These are phyloP conservation scores for Accipiter virgatus DNA, from an alignment of 2,113 vertebrate species.

Conservation along the genomic window DNA sequence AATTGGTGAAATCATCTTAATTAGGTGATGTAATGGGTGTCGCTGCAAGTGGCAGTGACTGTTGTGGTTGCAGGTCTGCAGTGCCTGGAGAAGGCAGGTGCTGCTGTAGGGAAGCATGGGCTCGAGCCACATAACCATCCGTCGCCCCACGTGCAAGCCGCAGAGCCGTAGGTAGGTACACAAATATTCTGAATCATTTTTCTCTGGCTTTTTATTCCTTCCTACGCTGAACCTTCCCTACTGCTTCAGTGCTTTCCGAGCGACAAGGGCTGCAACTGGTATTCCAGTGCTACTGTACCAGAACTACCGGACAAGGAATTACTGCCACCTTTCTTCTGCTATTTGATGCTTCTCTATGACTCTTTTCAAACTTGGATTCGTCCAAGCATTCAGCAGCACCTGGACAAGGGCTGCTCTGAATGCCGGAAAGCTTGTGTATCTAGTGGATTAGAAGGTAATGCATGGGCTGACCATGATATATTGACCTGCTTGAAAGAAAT, in stretches of 20 bases:
- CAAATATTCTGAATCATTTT: not conserved
- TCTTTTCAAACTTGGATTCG: not conserved
- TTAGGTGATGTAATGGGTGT: not conserved
- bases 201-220: not conserved
- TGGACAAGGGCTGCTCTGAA: not conserved
- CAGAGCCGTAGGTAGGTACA: rapidly evolving
- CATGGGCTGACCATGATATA: not conserved
- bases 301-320: not conserved
- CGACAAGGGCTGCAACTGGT: not conserved
- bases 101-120: not conserved
- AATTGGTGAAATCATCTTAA: not conserved
- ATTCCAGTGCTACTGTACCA: not conserved
- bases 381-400: not conserved
- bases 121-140: rapidly evolving
- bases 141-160: rapidly evolving
- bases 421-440: not conserved
- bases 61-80: rapidly evolving
- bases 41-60: rapidly evolving
- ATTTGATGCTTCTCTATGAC: not conserved
- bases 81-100: not conserved
- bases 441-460: not conserved
- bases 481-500: not conserved
- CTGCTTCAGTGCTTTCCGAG: not conserved
- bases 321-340: not conserved
- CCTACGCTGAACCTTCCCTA: not conserved